phyloP scores from a whole-genome alignment of 1,140 invertebrate genomes.

The Euwallacea similis region DNA sequence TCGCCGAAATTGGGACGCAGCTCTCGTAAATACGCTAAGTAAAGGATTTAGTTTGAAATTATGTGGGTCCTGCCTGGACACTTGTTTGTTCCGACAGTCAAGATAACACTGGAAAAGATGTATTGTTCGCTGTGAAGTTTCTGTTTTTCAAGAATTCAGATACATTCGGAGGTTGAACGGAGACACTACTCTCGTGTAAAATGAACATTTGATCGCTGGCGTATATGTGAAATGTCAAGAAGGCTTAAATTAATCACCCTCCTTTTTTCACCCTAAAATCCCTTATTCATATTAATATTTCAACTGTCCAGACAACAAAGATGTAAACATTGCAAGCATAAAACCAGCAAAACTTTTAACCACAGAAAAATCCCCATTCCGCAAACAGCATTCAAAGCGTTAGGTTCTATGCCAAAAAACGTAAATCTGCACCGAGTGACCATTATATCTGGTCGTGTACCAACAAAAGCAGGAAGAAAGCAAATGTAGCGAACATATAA shows the following conservation, averaged over 20 bases:
- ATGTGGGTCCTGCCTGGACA: not conserved
- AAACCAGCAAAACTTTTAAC: too few relatives aligned
- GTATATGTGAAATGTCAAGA: too few relatives aligned
- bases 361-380: too few relatives aligned
- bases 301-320: too few relatives aligned
- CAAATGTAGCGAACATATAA: conserved; percentile 19
- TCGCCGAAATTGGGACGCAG: not conserved
- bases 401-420: not conserved
- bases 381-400: too few relatives aligned
- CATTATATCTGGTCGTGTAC: conserved; percentile 10
- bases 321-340: too few relatives aligned
- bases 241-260: too few relatives aligned
- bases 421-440: conserved; percentile 7
- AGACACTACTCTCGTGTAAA: too few relatives aligned
- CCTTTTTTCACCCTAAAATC: too few relatives aligned
- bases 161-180: too few relatives aligned
- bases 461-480: conserved; percentile 10
- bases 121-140: not conserved
- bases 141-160: not conserved
- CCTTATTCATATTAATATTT: too few relatives aligned
- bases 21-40: not conserved
- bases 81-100: not conserved
- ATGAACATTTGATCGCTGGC: too few relatives aligned
- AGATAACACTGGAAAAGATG: conserved; percentile 1
- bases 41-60: not conserved